A percentile compares a stretch with the other conserved stretches of the same genome.
These are phyloP conservation scores for Thereva unica DNA, from an alignment of 2,888 invertebrate genomes.

Conservation along the genomic window DNA sequence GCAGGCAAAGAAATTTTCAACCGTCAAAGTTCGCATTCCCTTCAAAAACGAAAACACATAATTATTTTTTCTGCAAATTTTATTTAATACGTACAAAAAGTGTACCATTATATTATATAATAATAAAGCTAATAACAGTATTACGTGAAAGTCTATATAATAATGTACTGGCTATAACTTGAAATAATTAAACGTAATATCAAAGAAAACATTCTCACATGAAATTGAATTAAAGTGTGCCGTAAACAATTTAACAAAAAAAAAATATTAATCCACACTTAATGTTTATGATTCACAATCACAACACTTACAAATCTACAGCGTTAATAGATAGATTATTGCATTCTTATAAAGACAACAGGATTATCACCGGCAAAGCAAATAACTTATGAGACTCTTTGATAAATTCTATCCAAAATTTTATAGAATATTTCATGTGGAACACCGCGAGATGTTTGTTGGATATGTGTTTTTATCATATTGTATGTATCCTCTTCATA, in stretches of 20 bases:
- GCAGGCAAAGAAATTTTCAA: too few species aligned
- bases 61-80: too few species aligned
- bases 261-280: slow-evolving; percentile 13
- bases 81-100: too few species aligned
- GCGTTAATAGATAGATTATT: background rate
- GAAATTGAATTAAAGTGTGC: slow-evolving; percentile 4
- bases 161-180: too few species aligned
- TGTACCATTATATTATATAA: too few species aligned
- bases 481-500: slow-evolving; percentile 86
- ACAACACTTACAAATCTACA: background rate
- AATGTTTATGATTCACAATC: slow-evolving; percentile 1
- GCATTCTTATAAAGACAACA: background rate
- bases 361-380: background rate
- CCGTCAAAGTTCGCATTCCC: too few species aligned
- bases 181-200: background rate
- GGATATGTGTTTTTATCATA: slow-evolving; percentile 79
- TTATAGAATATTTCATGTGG: slow-evolving; percentile 82
- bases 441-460: slow-evolving; percentile 79
- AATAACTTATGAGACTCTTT: slow-evolving; percentile 64
- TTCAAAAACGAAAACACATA: too few species aligned
- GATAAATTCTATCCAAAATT: slow-evolving; percentile 80
- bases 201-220: slow-evolving; percentile 10
- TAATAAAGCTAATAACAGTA: too few species aligned
- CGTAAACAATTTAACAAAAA: background rate
- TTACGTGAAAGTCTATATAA: too few species aligned